Conservation (phyloP, 2,797 vertebrate species). For the Arctocebus calabarensis region DNA sequence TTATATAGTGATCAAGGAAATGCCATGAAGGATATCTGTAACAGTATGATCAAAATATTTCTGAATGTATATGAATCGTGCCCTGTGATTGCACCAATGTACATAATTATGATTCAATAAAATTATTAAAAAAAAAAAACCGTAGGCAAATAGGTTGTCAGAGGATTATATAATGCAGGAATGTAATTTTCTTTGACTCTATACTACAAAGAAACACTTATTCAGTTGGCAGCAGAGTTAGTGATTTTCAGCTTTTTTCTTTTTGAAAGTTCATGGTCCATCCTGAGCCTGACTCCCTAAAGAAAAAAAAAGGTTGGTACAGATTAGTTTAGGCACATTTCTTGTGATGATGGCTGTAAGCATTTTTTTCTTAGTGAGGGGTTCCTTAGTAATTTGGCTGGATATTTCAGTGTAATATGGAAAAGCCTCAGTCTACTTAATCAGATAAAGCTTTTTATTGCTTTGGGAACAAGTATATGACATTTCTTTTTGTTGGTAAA, state of each 20-base stretch:
- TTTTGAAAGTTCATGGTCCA: conserved; percentile 53
- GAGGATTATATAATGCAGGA: background rate
- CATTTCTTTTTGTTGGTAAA: conserved; percentile 47
- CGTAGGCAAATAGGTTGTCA: background rate
- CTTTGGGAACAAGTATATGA: conserved; percentile 61
- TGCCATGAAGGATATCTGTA: no score
- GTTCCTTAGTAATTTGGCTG: background rate
- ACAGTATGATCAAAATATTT: no score
- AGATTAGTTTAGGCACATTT: conserved; percentile 58
- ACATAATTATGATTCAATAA: no score
- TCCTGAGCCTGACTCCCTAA: conserved; percentile 48
- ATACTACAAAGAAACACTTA: conserved; percentile 17
- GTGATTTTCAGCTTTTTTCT: conserved; percentile 46
- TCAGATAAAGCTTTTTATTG: conserved; percentile 37
- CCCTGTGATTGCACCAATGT: no score
- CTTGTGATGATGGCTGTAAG: background rate
- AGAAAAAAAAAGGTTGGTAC: conserved; percentile 57
- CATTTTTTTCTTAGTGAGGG: background rate
- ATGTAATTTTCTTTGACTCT: background rate
- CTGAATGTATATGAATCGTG: no score
- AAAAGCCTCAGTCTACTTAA: conserved; percentile 8
- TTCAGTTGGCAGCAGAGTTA: background rate
- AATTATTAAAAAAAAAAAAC: no score
- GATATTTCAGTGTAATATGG: background rate
- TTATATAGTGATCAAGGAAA: no score